phyloP scores from a whole-genome alignment of 2,113 vertebrate genomes.

The Ictidomys tridecemlineatus region DNA sequence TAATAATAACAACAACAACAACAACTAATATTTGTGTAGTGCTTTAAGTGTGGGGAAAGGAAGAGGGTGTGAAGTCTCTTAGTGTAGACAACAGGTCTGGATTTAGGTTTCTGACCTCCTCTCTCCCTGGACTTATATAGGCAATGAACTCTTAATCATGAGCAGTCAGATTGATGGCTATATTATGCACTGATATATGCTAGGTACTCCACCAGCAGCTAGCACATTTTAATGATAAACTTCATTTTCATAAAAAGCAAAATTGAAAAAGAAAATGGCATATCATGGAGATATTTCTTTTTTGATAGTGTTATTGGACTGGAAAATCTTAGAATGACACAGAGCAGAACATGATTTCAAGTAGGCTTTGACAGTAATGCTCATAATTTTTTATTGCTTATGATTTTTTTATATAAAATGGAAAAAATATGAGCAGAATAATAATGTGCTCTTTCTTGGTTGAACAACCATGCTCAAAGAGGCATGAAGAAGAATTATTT shows the following conservation, averaged over 20 bases:
- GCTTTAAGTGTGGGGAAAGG: background rate
- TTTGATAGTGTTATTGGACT: background rate
- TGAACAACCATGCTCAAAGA: conserved; percentile 25
- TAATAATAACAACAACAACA: background rate
- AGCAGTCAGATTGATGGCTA: background rate
- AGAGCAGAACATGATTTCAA: conserved; percentile 38
- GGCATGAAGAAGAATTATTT: background rate
- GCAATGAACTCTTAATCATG: background rate
- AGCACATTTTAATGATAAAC: background rate
- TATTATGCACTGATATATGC: background rate
- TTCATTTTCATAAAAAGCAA: conserved; percentile 22
- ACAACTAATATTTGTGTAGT: background rate
- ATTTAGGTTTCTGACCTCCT: background rate
- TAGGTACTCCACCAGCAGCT: background rate
- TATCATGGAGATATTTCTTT: background rate
- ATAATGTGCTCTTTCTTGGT: background rate
- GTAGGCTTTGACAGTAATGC: background rate
- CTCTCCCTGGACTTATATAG: background rate
- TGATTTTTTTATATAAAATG: conserved; percentile 42
- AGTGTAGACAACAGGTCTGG: background rate
- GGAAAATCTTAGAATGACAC: conserved; percentile 15
- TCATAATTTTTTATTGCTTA: conserved; percentile 22
- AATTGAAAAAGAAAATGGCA: conserved; percentile 13
- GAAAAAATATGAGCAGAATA: background rate
- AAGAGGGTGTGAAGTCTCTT: background rate